Base-by-base conservation (phyloP, 2,888 invertebrate species). In the Himalopsyche tibetana region DNA sequence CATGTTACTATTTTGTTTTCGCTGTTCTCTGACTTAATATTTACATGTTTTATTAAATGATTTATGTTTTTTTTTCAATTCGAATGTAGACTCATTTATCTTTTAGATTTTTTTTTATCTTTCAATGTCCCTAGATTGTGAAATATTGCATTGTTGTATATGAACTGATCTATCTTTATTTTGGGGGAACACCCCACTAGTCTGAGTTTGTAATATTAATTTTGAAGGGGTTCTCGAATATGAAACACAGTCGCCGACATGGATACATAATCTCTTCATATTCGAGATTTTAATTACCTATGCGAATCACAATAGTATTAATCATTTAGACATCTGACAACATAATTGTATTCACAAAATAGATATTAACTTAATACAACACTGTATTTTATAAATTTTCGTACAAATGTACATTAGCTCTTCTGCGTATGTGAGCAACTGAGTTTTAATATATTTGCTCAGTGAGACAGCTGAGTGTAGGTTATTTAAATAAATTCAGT, bases 191-290 rank as follows among this genome's bases (percentile, higher is more conserved):
- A 45, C 51, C 80, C 51, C 15, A 80, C 51, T 80, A 17, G 28
- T 74, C 74, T 38, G 15, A 15, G 36, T 36, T 74, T 74, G 38
- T 74, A 74, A 36, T 82, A 51, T 82, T 51, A 55, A 82, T 55
- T 82, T 82, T 55, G 55, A 82, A 82, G 82, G 82, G 82, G 82
- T 55, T 45, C 19, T 36, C 19, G 17, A 55, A 55, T 38, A 36
- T 82, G 55, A 82, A 38, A 55, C 55, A 82, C 82, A 55, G 82
- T 82, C 45, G 82, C 82, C 36, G 82, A 82, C 82, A 82, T 82
- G 55, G 51, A 82, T 55, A 55, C 82, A 55, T 55, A 55, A 82
- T 82, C 51, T 55, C 28, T 74, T 36, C 82, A 36, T 82, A 82
- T 36, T 12, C 82, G 12, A 55, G 55, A 82, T 9, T 55, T 82